Base-by-base conservation (phyloP, 2,888 invertebrate genomes). In the Torymus texanus region DNA sequence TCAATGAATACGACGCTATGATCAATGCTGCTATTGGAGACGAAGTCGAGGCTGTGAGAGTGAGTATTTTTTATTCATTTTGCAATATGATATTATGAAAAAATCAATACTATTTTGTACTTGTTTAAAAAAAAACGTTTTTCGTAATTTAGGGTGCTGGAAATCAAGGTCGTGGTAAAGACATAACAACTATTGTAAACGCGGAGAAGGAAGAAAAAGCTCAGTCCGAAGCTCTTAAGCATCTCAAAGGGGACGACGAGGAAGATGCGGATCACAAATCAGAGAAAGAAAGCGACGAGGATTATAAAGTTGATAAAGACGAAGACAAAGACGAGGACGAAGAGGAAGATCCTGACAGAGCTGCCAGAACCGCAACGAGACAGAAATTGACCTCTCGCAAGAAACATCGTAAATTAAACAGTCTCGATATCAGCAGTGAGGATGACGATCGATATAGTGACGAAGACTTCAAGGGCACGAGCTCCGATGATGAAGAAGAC, bases 1-100 rank as follows among this genome's bases (percentile, higher is more conserved):
- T 97, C 85, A 96, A 96, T 88, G 98, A 98, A 90, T 99, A 96
- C 91, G 99, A 99, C 88, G 96, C 98, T 51, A 93, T 98, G 89
- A 98, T 99, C 85, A 96, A 97, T 88, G 97, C 96, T 59, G 98
- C 98, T 12, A 95, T 97, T 83, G 88, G 94, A 92, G 94, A 94
- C 84, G 95, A 96, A 87, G 94, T 95, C 87, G 93, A 94, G 61
- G 94, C 94, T 4, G 94, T 94, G 4, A 73, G 75, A 63, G 82
- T 80, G 56, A 74, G 70, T 53, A 50, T 63, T 24, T 16, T 16
- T 5, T 11, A 65, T 51, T 66, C 50, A 14, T 67, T 5, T 53
- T 55, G 5, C 8, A 5, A 29, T 13, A 16, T 66, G 16, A 18
- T 51, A 18, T 58, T 66, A 56, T 50, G 41, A 12, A 56, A n/a